These are phyloP conservation scores for Ceratina australensis DNA, from an alignment of 1,140 invertebrate genomes.

Conservation along the genomic window DNA sequence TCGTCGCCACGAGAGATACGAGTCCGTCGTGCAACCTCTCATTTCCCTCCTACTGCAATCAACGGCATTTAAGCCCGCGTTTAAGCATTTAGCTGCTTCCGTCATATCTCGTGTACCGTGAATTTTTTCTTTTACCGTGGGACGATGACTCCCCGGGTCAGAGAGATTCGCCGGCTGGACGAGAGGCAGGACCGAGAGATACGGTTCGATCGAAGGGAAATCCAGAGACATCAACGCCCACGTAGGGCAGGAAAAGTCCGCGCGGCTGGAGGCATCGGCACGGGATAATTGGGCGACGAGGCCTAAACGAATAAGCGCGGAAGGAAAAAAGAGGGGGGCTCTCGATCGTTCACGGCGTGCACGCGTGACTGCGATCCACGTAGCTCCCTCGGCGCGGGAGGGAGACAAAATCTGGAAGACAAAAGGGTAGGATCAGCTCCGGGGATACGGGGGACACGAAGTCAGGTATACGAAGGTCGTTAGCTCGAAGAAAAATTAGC, in stretches of 20 bases:
- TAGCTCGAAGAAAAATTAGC: constrained; percentile 75
- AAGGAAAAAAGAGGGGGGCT: background rate
- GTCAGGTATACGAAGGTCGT: constrained; percentile 70
- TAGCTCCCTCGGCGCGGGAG: background rate
- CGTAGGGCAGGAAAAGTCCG: background rate
- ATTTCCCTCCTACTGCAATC: constrained; percentile 76
- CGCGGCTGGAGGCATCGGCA: background rate
- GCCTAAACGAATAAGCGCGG: background rate
- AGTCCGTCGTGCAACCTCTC: constrained; percentile 66
- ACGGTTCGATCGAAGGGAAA: background rate
- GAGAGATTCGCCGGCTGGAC: too few relatives aligned
- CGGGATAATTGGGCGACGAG: background rate
- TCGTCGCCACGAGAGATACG: constrained; percentile 14
- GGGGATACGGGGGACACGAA: background rate
- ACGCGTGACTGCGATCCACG: constrained; percentile 15
- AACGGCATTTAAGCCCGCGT: constrained; percentile 69
- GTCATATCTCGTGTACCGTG: constrained; percentile 54
- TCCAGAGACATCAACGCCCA: constrained; percentile 28
- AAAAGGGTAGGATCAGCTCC: constrained; percentile 19
- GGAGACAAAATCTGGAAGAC: constrained; percentile 3
- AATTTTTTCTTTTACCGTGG: constrained; percentile 31
- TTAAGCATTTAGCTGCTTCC: constrained; percentile 75
- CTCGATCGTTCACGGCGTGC: background rate
- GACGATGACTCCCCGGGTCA: constrained; percentile 13
- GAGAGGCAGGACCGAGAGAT: too few relatives aligned